Conservation (phyloP, 2,888 invertebrate species). For the Megaustenia siamemsis region DNA sequence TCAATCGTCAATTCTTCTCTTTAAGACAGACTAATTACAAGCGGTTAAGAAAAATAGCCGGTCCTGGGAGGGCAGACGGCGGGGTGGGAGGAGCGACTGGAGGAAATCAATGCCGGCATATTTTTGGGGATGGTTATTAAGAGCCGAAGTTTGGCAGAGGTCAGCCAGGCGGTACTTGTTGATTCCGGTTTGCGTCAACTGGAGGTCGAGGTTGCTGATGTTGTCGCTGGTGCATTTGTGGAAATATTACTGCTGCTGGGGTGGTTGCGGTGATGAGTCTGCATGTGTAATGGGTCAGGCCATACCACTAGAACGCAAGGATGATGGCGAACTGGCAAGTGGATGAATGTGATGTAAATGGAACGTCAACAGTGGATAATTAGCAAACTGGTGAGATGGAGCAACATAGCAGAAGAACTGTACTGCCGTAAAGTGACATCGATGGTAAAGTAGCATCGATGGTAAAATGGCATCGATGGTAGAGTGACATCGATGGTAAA, state of each 20-base stretch:
- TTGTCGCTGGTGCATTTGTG: conserved; percentile 1
- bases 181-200: conserved; percentile 47
- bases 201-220: neutral
- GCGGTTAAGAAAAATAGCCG: conserved; percentile 36
- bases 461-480: no score
- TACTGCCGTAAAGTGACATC: no score
- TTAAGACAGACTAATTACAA: conserved; percentile 51
- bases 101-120: conserved; percentile 48
- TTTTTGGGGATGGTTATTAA: conserved; percentile 39
- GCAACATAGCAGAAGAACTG: no score
- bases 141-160: conserved; percentile 22
- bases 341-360: no score
- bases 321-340: no score
- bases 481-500: no score
- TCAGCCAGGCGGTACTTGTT: conserved; percentile 30
- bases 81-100: neutral
- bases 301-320: no score
- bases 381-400: no score
- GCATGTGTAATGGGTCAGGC: neutral
- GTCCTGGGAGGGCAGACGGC: conserved; percentile 7
- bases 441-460: no score
- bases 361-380: no score
- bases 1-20: conserved; percentile 38
- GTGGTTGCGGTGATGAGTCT: neutral
- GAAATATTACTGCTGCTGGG: neutral